Conservation (phyloP, 1,140 invertebrate species). For the Ganaspis sp. region DNA sequence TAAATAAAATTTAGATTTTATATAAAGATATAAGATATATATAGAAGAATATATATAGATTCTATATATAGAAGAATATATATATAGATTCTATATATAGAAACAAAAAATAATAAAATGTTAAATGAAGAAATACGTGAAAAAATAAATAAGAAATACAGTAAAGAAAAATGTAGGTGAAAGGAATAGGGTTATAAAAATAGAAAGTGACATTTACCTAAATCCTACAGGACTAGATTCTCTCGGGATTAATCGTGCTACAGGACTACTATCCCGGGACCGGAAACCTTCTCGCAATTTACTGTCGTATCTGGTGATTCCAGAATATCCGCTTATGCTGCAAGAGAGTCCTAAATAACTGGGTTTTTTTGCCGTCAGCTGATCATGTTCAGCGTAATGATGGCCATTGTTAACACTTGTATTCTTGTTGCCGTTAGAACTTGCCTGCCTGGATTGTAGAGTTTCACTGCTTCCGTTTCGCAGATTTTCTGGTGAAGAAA, state of each 20-base stretch:
- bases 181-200: too few relatives aligned
- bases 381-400: conserved; percentile 59
- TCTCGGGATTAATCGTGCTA: conserved; percentile 76
- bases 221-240: conserved; percentile 79
- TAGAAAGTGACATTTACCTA: conserved; percentile 73
- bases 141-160: conserved; percentile 40
- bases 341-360: conserved; percentile 92
- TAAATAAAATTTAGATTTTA: too few relatives aligned
- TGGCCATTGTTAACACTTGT: conserved; percentile 68
- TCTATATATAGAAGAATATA: too few relatives aligned
- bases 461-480: conserved; percentile 64
- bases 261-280: conserved; percentile 81
- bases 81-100: too few relatives aligned
- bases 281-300: conserved; percentile 83
- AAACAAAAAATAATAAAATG: conserved; percentile 32
- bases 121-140: conserved; percentile 38
- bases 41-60: too few relatives aligned
- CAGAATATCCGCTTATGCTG: conserved; percentile 92
- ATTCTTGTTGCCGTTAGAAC: conserved; percentile 61
- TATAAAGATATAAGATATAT: too few relatives aligned
- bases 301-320: conserved; percentile 88
- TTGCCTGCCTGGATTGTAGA: conserved; percentile 65
- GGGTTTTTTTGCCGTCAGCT: conserved; percentile 78
- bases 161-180: too few relatives aligned
- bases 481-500: conserved; percentile 49